Conservation (phyloP, 2,888 invertebrate genomes). For the Uloborus plumipes region DNA sequence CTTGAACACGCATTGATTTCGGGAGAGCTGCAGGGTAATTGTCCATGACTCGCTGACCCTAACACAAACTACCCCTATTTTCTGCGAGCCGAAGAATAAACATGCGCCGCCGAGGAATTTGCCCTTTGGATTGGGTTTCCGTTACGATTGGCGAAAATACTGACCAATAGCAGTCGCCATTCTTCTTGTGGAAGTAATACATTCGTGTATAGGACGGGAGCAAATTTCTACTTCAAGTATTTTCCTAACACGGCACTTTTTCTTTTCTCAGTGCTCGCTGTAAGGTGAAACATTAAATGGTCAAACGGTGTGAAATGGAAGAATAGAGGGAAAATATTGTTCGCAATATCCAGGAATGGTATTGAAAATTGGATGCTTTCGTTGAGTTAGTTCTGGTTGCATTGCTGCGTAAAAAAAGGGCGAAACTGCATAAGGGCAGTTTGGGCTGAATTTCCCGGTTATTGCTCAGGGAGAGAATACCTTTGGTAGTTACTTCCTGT, state of each 20-base stretch:
- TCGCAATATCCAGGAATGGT: too few species aligned
- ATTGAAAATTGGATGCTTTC: too few species aligned
- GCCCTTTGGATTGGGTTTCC: slow-evolving; percentile 32
- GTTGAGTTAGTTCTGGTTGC: too few species aligned
- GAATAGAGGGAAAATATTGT: too few species aligned
- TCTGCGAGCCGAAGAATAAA: slow-evolving; percentile 40
- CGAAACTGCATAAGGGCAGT: too few species aligned
- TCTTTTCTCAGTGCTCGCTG: neutral
- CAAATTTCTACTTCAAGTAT: slow-evolving; percentile 25
- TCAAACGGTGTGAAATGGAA: too few species aligned
- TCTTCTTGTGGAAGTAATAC: slow-evolving; percentile 30
- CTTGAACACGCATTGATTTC: slow-evolving; percentile 10
- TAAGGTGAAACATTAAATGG: slow-evolving; percentile 39
- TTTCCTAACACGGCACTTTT: slow-evolving; percentile 27
- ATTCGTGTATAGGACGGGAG: slow-evolving; percentile 10
- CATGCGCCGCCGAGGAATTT: slow-evolving; percentile 37
- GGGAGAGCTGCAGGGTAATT: slow-evolving; percentile 40
- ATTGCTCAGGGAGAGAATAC: too few species aligned
- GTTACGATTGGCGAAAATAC: slow-evolving; percentile 28
- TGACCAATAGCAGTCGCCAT: slow-evolving; percentile 28
- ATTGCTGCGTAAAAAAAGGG: too few species aligned
- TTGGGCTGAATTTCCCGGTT: too few species aligned
- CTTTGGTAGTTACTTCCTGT: too few species aligned
- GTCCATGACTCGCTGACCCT: slow-evolving; percentile 59
- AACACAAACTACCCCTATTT: slow-evolving; percentile 54